These are phyloP conservation scores for Alviniconcha marisindica DNA, from an alignment of 1,140 invertebrate species.

Conservation along the genomic window DNA sequence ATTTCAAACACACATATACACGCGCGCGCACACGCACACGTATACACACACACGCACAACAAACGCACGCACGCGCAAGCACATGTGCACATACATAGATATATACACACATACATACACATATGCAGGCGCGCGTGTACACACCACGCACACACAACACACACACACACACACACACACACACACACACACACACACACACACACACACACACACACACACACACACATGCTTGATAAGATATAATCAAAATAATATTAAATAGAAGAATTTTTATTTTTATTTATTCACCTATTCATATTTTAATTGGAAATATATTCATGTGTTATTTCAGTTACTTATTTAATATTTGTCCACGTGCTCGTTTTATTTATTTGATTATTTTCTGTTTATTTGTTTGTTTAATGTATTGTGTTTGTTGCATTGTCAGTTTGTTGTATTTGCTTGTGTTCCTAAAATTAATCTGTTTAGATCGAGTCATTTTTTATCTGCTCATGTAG, in stretches of 20 bases:
- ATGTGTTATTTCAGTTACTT: too few relatives aligned
- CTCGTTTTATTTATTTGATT: too few relatives aligned
- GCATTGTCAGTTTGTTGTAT: too few relatives aligned
- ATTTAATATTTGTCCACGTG: too few relatives aligned
- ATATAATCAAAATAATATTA: not conserved
- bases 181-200: slow-evolving; percentile 27
- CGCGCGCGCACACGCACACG: not conserved
- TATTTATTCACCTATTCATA: too few relatives aligned
- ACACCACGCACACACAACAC: not conserved
- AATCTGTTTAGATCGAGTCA: too few relatives aligned
- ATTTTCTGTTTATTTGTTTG: too few relatives aligned
- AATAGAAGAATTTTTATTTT: not conserved
- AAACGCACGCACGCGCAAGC: not conserved
- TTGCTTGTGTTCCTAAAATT: too few relatives aligned
- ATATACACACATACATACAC: not conserved
- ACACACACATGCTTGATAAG: slow-evolving; percentile 19
- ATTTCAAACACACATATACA: not conserved
- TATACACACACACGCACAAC: not conserved
- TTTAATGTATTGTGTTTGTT: too few relatives aligned
- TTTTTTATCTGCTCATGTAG: too few relatives aligned
- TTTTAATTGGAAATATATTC: too few relatives aligned
- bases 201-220: slow-evolving; percentile 30
- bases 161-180: not conserved
- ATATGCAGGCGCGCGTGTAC: not conserved
- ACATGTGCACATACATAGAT: not conserved